Evolutionary conservation across 2,888 invertebrate genomes (phyloP), one percentile per base, ranked within the genome.

Genomic region (Aproaerema taeniolella): DNA sequence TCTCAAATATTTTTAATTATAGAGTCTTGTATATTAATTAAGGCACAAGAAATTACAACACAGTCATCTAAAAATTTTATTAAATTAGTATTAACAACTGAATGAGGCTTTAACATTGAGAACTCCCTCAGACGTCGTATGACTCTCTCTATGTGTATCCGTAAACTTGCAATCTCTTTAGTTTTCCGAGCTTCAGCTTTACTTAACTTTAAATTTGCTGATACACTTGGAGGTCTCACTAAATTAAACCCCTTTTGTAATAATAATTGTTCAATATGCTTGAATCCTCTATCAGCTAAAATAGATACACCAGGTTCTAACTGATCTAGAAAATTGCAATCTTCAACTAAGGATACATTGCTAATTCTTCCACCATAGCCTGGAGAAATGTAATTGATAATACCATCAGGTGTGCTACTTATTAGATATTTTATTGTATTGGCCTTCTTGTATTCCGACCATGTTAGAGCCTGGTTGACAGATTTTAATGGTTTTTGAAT

Each of bases 401-500:
- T 33, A 7, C 51, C 49, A 46, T 52, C 43, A 9, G 52, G 52
- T 9, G 51, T 55, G 32, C 46, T 47, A 3, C 49, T 48, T 12
- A 52, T 34, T n/a, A 56, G 24, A 41, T 53, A 55, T 31, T 55
- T 55, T 2, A 47, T 39, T 8, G 55, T 55, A 17, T 55, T 52
- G 1, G 40, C 40, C 31, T 53, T 53, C 31, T 53, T 52, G 30
- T 63, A 64, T 15, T 61, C 55, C 12, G 70, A 67, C 65, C 65
- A 69, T 8, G 61, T 53, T 2, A 63, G 15, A 29, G 60, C 38
- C 45, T 63, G 62, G 31, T 58, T 20, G 4, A 62, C 9, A 2
- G 61, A 41, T 39, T 61, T 50, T 5, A 45, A 41, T 11, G 65
- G 65, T 40, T 61, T 67, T 47, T 67, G 52, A 14, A 67, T 49